Base-by-base conservation (phyloP, 2,888 invertebrate genomes). In the Cephonodes hylas region DNA sequence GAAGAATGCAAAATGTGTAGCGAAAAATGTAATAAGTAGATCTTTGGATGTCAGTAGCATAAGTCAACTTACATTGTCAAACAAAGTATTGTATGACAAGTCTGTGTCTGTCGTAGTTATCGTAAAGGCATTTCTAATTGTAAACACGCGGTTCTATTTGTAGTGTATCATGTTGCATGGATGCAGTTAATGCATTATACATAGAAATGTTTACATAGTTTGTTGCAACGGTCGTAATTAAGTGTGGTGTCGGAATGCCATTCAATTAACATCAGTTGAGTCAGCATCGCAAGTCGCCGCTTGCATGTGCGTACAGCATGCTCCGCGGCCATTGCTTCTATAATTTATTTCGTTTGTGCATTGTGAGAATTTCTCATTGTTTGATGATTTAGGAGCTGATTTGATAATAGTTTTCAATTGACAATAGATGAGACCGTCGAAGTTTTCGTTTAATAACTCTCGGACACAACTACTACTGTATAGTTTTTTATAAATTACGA, bases 251-350 rank as follows among this genome's bases (percentile, higher is more conserved):
- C 48, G 62, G 68, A 69, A 65, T 73, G 75, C 64, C 38, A 60
- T 65, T 69, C 62, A 68, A 72, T 71, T 71, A 64, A 65, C 58
- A 68, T 69, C 46, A 62, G 64, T 61, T 70, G 68, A 69, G 60
- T 74, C 65, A 72, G 62, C 59, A 25, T 25, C 34, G 63, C 63
- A 45, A 60, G 45, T 18, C 44, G 63, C 63, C 20, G 53, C 34
- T 18, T 45, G 25, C 58, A 57, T 58, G 42, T 60, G n/a, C 53
- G 31, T 31, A 31, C 53, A 53, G 31, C n/a, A 42, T 23, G 34
- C 23, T 34, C 34, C 53, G 53, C 27, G 25, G 5, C 7, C 56
- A 57, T 48, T 45, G 61, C 62, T 62, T 62, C 42, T 20, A 22
- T 46, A 60, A 42, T 42, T 13, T 42, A 27, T 27, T 53, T 48